phyloP scores from a whole-genome alignment of 2,888 invertebrate genomes.

The Macrosoma leucophasiata region DNA sequence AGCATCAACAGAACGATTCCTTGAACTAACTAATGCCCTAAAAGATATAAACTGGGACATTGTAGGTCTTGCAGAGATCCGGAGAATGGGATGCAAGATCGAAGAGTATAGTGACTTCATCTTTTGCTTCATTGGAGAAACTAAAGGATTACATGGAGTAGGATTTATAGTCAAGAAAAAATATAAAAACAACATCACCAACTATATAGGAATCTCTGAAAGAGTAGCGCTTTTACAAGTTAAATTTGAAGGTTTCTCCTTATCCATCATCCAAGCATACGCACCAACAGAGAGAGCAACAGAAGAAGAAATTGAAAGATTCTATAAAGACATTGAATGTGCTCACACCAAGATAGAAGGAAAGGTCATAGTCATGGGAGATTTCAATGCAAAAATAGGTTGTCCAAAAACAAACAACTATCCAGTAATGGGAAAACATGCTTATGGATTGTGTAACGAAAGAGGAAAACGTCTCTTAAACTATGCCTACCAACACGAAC shows the following conservation, averaged over 20 bases:
- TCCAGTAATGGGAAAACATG: constrained; percentile 8
- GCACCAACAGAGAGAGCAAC: constrained; percentile 7
- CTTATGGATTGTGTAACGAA: constrained; percentile 18
- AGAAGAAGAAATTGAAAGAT: constrained; percentile 7
- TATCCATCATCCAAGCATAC: constrained; percentile 10
- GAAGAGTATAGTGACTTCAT: constrained; percentile 26
- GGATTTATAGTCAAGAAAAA: constrained; percentile 4
- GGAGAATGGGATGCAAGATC: constrained; percentile 24
- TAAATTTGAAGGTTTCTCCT: constrained; percentile 7
- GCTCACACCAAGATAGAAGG: neutral
- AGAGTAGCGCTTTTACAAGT: constrained; percentile 7
- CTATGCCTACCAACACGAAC: constrained; percentile 19
- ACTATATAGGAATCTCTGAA: constrained; percentile 9
- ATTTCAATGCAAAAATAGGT: constrained; percentile 12
- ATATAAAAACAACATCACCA: neutral
- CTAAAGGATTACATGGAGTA: constrained; percentile 22
- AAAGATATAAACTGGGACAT: constrained; percentile 25
- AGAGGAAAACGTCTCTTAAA: constrained; percentile 22
- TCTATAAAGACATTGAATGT: constrained; percentile 9
- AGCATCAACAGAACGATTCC: constrained; percentile 16
- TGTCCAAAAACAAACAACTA: neutral
- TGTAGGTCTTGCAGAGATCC: constrained; percentile 24
- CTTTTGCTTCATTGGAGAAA: constrained; percentile 24
- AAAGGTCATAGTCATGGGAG: constrained; percentile 7
- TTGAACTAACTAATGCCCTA: constrained; percentile 19